Evolutionary conservation across 2,797 vertebrate species (phyloP).

Genomic region (Falco naumanni): DNA sequence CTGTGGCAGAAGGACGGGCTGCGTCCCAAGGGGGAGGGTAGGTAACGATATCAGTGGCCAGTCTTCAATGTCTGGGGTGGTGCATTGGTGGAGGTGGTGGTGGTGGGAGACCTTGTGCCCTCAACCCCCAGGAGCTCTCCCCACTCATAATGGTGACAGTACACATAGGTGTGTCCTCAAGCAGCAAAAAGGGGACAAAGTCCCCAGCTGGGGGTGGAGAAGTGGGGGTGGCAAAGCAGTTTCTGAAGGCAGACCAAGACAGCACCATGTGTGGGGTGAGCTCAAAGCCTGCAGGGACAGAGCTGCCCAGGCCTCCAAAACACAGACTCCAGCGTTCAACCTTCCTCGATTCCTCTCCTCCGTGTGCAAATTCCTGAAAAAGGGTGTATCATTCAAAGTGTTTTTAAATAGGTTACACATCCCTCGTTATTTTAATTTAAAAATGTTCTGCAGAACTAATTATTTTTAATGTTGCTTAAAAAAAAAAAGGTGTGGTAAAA

Average conservation of each 20-base stretch:
- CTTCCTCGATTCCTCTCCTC: neutral
- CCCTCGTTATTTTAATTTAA: slow-evolving; percentile 45
- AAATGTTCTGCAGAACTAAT: slow-evolving; percentile 46
- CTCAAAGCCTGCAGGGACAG: neutral
- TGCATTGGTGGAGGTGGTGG: neutral
- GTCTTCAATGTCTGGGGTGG: neutral
- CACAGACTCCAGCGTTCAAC: neutral
- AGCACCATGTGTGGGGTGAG: neutral
- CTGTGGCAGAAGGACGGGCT: neutral
- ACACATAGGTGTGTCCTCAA: neutral
- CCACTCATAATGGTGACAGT: neutral
- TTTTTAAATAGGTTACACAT: slow-evolving; percentile 26
- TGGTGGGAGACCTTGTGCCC: neutral
- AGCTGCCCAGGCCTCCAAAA: neutral
- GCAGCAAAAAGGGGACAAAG: neutral
- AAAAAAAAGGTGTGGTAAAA: slow-evolving; percentile 40
- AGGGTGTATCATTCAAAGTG: slow-evolving; percentile 9
- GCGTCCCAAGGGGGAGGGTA: neutral
- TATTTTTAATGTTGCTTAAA: slow-evolving; percentile 45
- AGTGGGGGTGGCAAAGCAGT: neutral
- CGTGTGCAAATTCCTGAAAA: slow-evolving; percentile 28
- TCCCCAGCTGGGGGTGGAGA: fast-evolving
- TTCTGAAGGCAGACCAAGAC: neutral
- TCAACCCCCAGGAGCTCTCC: neutral
- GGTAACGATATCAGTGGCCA: neutral